Percentiles rank a stretch among this genome's conserved stretches.
phyloP scores from a whole-genome alignment of 1,140 invertebrate genomes.

The Agraylea sexmaculata region DNA sequence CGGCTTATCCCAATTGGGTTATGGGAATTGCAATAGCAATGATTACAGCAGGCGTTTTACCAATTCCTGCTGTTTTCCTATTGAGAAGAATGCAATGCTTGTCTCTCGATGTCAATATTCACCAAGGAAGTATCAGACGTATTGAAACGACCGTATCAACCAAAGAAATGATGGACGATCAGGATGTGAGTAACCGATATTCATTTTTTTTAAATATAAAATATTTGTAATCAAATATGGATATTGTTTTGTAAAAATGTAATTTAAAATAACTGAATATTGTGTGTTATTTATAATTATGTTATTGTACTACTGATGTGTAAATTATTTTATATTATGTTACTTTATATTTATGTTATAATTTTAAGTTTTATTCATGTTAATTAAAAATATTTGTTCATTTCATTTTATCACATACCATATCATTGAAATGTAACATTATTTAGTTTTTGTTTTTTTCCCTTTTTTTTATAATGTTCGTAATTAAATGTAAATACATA shows the following conservation, averaged over 20 bases:
- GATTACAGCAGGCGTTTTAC: conserved; percentile 67
- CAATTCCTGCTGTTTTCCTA: conserved; percentile 73
- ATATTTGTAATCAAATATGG: too few species aligned
- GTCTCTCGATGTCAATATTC: conserved; percentile 72
- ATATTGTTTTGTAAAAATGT: too few species aligned
- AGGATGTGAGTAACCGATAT: conserved; percentile 58
- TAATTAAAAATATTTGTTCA: too few species aligned
- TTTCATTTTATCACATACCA: too few species aligned
- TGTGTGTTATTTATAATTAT: too few species aligned
- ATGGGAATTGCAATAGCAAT: conserved; percentile 64
- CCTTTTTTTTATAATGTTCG: background rate
- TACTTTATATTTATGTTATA: too few species aligned
- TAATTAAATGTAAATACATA: conserved; percentile 5
- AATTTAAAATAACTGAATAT: too few species aligned
- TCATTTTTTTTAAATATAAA: conserved; percentile 4
- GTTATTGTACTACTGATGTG: too few species aligned
- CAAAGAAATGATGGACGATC: conserved; percentile 84
- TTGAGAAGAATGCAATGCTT: conserved; percentile 72
- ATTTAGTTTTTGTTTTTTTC: too few species aligned
- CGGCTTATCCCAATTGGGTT: conserved; percentile 75
- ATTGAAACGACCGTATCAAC: conserved; percentile 84
- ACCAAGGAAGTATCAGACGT: conserved; percentile 74
- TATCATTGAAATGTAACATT: too few species aligned
- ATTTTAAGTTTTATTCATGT: too few species aligned
- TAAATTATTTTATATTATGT: too few species aligned